These are phyloP conservation scores for Urosaurus nigricauda DNA, from an alignment of 2,797 vertebrate genomes.

Conservation along the genomic window DNA sequence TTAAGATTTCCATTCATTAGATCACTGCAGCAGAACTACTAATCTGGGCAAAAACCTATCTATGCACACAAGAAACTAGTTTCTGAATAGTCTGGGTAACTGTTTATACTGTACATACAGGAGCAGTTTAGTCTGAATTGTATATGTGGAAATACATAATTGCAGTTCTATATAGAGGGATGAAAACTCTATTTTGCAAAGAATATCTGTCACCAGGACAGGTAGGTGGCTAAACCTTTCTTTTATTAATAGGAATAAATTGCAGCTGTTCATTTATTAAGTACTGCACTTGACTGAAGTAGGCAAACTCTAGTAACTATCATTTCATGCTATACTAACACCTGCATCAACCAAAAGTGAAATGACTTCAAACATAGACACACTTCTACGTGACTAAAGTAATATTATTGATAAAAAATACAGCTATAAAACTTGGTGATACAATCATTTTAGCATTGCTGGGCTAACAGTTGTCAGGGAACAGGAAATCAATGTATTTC, in stretches of 20 bases:
- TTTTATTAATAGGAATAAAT: neutral
- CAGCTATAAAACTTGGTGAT: neutral
- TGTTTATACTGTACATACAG: neutral
- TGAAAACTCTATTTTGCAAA: neutral
- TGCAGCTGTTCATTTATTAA: neutral
- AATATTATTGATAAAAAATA: too few species aligned
- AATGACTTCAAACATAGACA: neutral
- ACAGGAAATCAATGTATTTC: neutral
- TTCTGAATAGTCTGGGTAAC: neutral
- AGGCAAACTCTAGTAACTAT: neutral
- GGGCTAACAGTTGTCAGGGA: neutral
- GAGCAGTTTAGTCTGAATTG: neutral
- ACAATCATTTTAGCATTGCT: neutral
- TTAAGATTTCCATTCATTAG: neutral
- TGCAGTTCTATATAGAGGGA: neutral
- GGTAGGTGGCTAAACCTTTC: neutral
- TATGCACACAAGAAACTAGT: neutral
- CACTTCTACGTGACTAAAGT: constrained; percentile 40
- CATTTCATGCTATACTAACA: neutral
- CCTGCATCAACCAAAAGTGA: neutral
- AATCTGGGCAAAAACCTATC: neutral
- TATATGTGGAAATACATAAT: neutral
- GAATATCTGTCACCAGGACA: neutral
- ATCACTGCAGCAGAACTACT: neutral
- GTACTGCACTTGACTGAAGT: neutral